Evolutionary conservation across 2,797 vertebrate genomes (phyloP), one percentile per base, ranked within the genome.

Genomic region (Kryptolebias ocellatus): DNA sequence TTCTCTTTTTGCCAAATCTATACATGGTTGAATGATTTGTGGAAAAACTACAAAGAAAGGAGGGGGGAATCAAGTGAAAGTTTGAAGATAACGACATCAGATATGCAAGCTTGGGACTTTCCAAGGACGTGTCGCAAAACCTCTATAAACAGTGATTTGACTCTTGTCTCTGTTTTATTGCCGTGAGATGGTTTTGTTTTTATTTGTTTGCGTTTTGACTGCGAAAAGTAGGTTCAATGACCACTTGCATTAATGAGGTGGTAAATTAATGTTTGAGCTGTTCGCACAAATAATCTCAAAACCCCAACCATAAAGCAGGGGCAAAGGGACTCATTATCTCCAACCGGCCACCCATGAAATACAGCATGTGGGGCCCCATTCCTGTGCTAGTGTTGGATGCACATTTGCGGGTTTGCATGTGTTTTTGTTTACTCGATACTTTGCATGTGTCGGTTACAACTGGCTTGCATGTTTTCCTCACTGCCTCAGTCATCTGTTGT

Each of bases 171-270:
- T 37, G 58, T 83, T 81, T 78, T 16, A 7, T 18, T 39, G 59
- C 55, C 59, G 27, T 58, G 62, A 76, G 72, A 78, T 78, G 7
- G 16, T 64, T 67, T 54, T 61, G 14, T 49, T 65, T n/a, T 9
- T 47, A 39, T 63, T 64, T 51, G 3, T 0, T 42, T 39, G 28
- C 39, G 28, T 54, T 51, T 53, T 60, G 42, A 42, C 39, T 74
- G 67, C 74, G 84, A 85, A 85, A 79, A 62, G 53, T 60, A 74
- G 66, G 70, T 79, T 74, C 76, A 85, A 83, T 83, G 86, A 59
- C 67, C 82, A 69, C 78, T 81, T 85, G 80, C 81, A 90, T 91
- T 91, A 90, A 90, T 87, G 80, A 83, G 80, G 61, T 78, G 74
- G 81, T 87, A 84, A 84, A 88, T 88, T 81, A 86, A 88, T 80